A percentile compares a stretch with the other conserved stretches of the same genome.
Evolutionary conservation across 2,888 invertebrate genomes (phyloP).

Genomic region (Oscheius sp.): DNA sequence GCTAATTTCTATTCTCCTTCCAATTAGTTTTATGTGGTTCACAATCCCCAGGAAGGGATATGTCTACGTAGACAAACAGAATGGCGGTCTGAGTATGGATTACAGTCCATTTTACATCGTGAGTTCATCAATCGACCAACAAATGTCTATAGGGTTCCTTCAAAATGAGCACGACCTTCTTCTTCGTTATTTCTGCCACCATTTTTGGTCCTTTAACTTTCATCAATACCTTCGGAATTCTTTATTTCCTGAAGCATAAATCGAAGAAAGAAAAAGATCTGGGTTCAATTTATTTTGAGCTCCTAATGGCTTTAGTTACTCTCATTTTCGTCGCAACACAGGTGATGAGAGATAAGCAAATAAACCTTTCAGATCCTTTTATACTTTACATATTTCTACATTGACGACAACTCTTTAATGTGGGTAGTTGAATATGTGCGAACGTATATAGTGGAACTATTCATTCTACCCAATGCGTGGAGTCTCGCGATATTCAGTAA

Average conservation of each 20-base stretch:
- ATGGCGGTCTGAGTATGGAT: conserved; percentile 14
- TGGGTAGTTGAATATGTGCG: conserved; percentile 1
- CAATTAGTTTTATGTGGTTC: conserved; percentile 44
- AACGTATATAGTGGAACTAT: conserved; percentile 7
- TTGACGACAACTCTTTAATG: background rate
- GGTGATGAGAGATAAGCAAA: background rate
- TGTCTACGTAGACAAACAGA: background rate
- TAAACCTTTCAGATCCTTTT: conserved; percentile 1
- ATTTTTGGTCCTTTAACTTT: conserved; percentile 36
- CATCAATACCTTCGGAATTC: conserved; percentile 32
- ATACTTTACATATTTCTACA: background rate
- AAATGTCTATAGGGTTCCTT: background rate
- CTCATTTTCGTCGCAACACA: conserved; percentile 14
- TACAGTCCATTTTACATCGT: conserved; percentile 4
- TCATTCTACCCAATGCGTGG: conserved; percentile 23
- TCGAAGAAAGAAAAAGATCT: conserved; percentile 6
- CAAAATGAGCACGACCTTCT: conserved; percentile 37
- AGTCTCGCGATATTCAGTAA: conserved; percentile 6
- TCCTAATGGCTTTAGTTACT: conserved; percentile 10
- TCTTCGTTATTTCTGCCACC: conserved; percentile 35
- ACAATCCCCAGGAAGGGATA: conserved; percentile 27
- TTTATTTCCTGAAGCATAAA: conserved; percentile 21
- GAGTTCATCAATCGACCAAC: background rate
- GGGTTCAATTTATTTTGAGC: conserved; percentile 17
- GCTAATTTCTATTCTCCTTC: conserved; percentile 24